Base-by-base conservation (phyloP, 2,113 vertebrate genomes). In the Pagrus major region DNA sequence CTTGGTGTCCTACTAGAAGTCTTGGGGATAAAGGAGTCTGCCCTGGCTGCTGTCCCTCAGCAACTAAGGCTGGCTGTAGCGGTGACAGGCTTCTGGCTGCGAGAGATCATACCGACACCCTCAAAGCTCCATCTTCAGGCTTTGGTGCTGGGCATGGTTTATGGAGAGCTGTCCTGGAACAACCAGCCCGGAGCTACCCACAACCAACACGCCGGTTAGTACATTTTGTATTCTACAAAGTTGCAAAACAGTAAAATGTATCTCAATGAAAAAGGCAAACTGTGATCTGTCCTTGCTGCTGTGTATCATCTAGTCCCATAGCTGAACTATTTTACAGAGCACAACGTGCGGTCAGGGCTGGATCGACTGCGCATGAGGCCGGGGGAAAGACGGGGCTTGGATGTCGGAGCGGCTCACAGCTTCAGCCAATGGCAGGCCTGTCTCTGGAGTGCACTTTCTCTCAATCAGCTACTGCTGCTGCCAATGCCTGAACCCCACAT, bases 351-450 rank as follows among this genome's bases (percentile, higher is more conserved):
- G 16, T 20, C 39, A 5, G 64, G 16, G 31, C 71, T 95, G 15
- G 76, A 89, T 42, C 73, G 52, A 23, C 80, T 89, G 8, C 96
- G 95, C 44, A 83, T 86, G 39, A 91, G 85, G 60, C 75, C 83
- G 0, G 23, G 35, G 12, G 87, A 91, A 23, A 88, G 79, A 25
- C n/a, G 77, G 0, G 85, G 85, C 6, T 70, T 97, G 33, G 95
- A 97, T 46, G 23, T 96, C 44, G 95, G 93, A 39, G 90, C 86
- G 16, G 94, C 96, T 54, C 97, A 99, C 71, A 27, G 91, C 80
- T 95, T 97, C 76, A 97, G 96, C 93, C 97, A 99, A 79, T 99
- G 98, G 98, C 98, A 98, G 86, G 95, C 96, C 82, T 98, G 97
- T 72, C 93, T 99, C 72, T 96, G 96, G 95, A 96, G 95, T 76